phyloP scores from a whole-genome alignment of 53 echinoderm and acorn worm genomes.

The Temnopleurus reevesii region DNA sequence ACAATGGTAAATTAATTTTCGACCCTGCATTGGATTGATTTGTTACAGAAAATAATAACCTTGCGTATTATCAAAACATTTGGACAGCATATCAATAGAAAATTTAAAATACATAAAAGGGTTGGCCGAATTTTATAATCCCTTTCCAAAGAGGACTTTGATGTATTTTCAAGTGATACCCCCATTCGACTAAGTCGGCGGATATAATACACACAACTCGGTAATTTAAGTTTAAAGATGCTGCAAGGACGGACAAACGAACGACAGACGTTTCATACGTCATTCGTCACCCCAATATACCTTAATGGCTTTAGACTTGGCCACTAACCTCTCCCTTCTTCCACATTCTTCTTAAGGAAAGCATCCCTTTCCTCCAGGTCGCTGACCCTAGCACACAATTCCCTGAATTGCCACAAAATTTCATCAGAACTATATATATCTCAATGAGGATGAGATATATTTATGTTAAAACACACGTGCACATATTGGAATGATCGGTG shows the following conservation, averaged over 20 bases:
- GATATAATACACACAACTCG: background rate
- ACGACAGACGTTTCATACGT: background rate
- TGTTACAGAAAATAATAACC: no score
- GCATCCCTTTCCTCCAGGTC: background rate
- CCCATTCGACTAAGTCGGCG: background rate
- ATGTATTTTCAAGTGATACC: background rate
- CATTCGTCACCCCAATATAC: conserved; percentile 23
- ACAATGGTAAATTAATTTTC: no score
- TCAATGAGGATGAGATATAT: background rate
- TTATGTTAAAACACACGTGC: no score
- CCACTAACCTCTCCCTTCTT: background rate
- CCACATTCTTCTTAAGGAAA: background rate
- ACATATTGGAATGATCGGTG: background rate
- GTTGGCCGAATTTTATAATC: background rate
- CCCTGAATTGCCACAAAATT: background rate
- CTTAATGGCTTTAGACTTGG: conserved; percentile 21
- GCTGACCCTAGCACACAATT: conserved; percentile 22
- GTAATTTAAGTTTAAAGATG: background rate
- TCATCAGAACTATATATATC: background rate
- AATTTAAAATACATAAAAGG: background rate
- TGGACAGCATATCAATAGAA: no score
- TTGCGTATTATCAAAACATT: no score
- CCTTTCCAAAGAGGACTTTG: background rate
- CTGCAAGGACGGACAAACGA: no score
- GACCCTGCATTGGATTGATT: no score